phyloP scores from a whole-genome alignment of 2,797 vertebrate genomes.

The Anguilla megastoma region DNA sequence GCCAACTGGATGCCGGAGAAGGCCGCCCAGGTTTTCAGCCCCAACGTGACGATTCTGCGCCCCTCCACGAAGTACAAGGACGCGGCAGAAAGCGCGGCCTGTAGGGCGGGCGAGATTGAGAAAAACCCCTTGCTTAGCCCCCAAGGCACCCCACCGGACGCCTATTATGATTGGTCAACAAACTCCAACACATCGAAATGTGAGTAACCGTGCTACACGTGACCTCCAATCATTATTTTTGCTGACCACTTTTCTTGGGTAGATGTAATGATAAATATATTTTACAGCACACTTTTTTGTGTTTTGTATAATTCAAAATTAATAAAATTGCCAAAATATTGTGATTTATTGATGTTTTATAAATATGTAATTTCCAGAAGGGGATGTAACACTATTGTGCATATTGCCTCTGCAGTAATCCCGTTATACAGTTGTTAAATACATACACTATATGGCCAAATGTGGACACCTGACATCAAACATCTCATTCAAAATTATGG shows the following conservation, averaged over 20 bases:
- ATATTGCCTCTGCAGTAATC: no score
- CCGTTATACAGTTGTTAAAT: no score
- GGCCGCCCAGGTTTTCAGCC: conserved; percentile 64
- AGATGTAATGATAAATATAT: not conserved
- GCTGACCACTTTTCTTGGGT: not conserved
- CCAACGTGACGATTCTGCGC: conserved; percentile 63
- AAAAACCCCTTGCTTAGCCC: conserved; percentile 56
- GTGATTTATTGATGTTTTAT: no score
- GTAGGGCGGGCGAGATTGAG: conserved; percentile 48
- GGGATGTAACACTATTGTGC: not conserved
- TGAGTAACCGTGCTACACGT: conserved; percentile 30
- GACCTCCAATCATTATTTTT: not conserved
- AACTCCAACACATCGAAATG: conserved; percentile 35
- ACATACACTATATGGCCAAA: no score
- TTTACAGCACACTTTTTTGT: not conserved
- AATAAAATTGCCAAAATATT: no score
- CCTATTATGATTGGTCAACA: conserved; percentile 38
- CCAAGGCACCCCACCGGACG: not conserved
- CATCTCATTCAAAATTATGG: no score
- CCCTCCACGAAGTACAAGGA: conserved; percentile 42
- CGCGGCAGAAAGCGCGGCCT: conserved; percentile 38
- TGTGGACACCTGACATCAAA: no score
- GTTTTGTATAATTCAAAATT: no score
- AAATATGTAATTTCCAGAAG: no score
- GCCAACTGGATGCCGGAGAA: conserved; percentile 54